These are phyloP conservation scores for Alviniconcha marisindica DNA, from an alignment of 1,140 invertebrate genomes.

Conservation along the genomic window DNA sequence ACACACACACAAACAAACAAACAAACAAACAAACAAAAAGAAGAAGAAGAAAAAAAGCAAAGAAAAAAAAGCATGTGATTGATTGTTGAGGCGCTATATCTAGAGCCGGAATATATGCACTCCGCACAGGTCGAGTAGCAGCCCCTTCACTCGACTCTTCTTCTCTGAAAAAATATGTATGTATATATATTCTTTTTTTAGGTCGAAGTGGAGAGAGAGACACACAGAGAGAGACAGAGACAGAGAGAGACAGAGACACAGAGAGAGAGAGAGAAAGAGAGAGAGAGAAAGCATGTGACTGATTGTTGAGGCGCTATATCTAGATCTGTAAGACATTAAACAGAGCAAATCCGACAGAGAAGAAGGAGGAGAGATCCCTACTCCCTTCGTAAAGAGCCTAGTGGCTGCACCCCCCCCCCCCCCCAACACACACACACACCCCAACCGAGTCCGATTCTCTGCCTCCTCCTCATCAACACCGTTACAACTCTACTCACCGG, in stretches of 20 bases:
- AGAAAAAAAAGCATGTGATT: too few species aligned
- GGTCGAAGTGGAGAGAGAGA: not conserved
- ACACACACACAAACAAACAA: not conserved
- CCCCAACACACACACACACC: too few species aligned
- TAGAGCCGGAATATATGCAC: conserved; percentile 14
- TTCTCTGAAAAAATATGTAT: not conserved
- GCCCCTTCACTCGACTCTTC: not conserved
- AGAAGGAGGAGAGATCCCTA: not conserved
- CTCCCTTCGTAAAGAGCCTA: not conserved
- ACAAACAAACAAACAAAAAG: not conserved
- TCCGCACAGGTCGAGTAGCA: conserved; percentile 5
- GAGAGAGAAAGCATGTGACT: too few species aligned
- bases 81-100: too few species aligned
- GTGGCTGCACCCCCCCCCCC: too few species aligned
- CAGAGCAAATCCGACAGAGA: not conserved
- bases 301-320: too few species aligned
- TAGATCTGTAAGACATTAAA: not conserved
- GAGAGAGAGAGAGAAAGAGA: too few species aligned
- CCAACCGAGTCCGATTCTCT: not conserved
- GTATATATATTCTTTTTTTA: not conserved
- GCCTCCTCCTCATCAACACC: not conserved
- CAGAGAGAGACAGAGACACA: not conserved
- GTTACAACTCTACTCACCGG: not conserved
- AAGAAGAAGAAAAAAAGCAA: too few species aligned
- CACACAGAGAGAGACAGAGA: not conserved